Evolutionary conservation across 2,888 invertebrate species (phyloP).

Genomic region (Pachymerium ferrugineum): DNA sequence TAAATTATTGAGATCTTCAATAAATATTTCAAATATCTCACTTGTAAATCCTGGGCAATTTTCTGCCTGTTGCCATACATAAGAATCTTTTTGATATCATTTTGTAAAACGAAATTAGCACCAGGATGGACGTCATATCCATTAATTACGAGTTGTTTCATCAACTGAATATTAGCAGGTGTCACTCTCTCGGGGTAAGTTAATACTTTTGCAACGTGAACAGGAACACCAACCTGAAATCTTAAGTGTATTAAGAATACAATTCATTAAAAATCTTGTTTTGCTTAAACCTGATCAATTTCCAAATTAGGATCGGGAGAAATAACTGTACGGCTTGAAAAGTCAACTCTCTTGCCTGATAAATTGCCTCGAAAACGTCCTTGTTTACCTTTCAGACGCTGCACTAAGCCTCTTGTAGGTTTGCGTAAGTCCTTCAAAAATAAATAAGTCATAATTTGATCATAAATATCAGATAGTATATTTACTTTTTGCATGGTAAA

Average conservation of each 20-base stretch:
- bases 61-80: constrained; percentile 88
- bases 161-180: constrained; percentile 71
- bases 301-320: constrained; percentile 97
- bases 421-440: too few relatives aligned
- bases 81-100: constrained; percentile 74
- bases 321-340: constrained; percentile 94
- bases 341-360: constrained; percentile 96
- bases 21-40: too few relatives aligned
- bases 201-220: constrained; percentile 87
- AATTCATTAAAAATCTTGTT: too few relatives aligned
- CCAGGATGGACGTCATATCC: constrained; percentile 93
- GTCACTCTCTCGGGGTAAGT: constrained; percentile 93
- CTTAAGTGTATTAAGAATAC: too few relatives aligned
- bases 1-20: background rate
- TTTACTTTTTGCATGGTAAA: constrained; percentile 81
- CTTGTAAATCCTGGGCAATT: constrained; percentile 81
- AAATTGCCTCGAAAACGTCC: constrained; percentile 96
- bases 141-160: constrained; percentile 78
- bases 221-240: constrained; percentile 95
- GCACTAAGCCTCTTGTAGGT: constrained; percentile 78
- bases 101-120: constrained; percentile 90
- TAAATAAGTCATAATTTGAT: too few relatives aligned
- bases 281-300: too few relatives aligned
- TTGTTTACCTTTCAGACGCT: constrained; percentile 95
- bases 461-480: too few relatives aligned